Conservation (phyloP, 2,113 vertebrate species). For the Apteryx mantelli region DNA sequence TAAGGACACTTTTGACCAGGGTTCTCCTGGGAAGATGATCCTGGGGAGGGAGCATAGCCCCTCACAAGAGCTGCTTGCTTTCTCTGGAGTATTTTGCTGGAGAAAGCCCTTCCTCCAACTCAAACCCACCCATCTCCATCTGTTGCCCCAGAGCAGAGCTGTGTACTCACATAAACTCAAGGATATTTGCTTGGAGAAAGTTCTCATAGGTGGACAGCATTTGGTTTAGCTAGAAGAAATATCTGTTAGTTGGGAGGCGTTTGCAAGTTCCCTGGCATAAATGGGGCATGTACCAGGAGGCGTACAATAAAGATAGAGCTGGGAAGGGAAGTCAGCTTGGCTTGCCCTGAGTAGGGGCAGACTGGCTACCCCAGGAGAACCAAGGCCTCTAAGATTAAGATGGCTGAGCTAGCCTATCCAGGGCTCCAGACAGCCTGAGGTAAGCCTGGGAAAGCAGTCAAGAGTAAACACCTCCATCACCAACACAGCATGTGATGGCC, state of each 20-base stretch:
- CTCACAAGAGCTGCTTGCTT: not conserved
- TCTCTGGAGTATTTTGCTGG: not conserved
- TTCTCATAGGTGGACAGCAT: not conserved
- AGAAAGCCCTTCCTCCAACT: not conserved
- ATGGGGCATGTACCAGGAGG: rapidly evolving
- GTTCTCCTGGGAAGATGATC: rapidly evolving
- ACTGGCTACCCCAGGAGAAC: not conserved
- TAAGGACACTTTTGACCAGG: not conserved
- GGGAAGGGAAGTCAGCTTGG: not conserved
- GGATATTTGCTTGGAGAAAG: conserved; percentile 30
- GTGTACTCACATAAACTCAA: conserved; percentile 28
- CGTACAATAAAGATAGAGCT: too few relatives aligned
- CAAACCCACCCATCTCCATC: not conserved
- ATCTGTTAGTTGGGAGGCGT: rapidly evolving
- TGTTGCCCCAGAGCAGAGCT: not conserved
- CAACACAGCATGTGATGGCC: rapidly evolving
- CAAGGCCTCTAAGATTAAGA: not conserved
- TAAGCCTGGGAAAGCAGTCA: not conserved
- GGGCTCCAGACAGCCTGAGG: not conserved
- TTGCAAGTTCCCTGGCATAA: rapidly evolving
- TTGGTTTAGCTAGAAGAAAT: conserved; percentile 25
- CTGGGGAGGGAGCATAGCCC: rapidly evolving
- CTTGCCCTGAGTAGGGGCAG: not conserved
- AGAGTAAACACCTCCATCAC: not conserved
- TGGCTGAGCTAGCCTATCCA: not conserved